Base-by-base conservation (phyloP, 2,888 invertebrate genomes). In the Lobophora halterata region DNA sequence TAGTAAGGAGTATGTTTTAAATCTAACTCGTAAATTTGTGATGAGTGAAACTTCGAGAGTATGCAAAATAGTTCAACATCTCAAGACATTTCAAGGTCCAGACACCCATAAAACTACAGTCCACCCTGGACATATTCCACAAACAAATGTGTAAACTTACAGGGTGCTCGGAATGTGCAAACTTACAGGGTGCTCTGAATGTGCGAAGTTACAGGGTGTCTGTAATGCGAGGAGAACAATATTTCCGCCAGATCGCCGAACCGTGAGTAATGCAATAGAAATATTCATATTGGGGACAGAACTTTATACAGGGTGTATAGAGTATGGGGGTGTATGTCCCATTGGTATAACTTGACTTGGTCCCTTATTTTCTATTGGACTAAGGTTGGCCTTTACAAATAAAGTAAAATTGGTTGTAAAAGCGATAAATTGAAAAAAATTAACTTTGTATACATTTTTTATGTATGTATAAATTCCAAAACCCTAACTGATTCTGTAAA, bases 241-340 rank as follows among this genome's bases (percentile, higher is more conserved):
- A 87, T 86, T 87, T 86, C 82, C 80, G 77, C 72, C 67, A 58
- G 79, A 64, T 66, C 85, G 71, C 67, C 82, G 83, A 83, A 79
- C 77, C 77, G 81, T 72, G 71, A 80, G 71, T 87, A 87, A 87
- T 87, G 79, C 78, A 82, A 86, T 87, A 83, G 81, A 85, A 83
- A 85, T 83, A 86, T 86, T 86, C 86, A 81, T 79, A 79, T 77
- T 77, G 76, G 80, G 80, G 81, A 79, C 77, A 64, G 63, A 56
- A 65, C 61, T 25, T 27, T 19, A 5, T 49, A 53, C 69, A 76
- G 61, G 65, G 71, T 48, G 20, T 66, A 77, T 51, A 60, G 41
- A 30, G 18, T 34, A 42, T 23, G 7, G 29, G 21, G 9, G 2
- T 5, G 5, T 5, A 17, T 17, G n/a, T n/a, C n/a, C n/a, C n/a